These are phyloP conservation scores for Otus sunia DNA, from an alignment of 2,113 vertebrate genomes.

Conservation along the genomic window DNA sequence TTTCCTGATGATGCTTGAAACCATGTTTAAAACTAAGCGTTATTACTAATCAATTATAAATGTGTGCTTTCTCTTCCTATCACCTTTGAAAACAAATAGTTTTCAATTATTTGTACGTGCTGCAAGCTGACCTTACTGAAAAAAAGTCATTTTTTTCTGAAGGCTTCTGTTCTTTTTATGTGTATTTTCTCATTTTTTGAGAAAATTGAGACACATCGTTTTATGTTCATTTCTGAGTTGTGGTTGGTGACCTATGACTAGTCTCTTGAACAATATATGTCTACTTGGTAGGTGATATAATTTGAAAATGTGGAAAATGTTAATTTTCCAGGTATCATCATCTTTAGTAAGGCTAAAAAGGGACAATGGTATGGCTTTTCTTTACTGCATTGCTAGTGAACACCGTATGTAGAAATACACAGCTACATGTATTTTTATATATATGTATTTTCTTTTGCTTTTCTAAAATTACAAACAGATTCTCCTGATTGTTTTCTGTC, in stretches of 20 bases:
- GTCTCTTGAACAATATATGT: background rate
- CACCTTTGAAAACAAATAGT: background rate
- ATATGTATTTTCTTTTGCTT: background rate
- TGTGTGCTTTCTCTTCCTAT: background rate
- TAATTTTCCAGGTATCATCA: background rate
- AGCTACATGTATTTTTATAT: background rate
- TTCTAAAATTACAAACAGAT: background rate
- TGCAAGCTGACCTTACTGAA: background rate
- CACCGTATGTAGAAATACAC: background rate
- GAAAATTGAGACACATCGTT: background rate
- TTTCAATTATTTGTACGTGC: background rate
- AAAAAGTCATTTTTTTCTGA: background rate
- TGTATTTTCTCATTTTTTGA: background rate
- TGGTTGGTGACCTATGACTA: background rate
- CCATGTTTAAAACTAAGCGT: background rate
- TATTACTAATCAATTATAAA: background rate
- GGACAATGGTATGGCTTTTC: rapidly evolving
- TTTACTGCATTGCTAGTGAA: background rate
- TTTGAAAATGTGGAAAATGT: background rate
- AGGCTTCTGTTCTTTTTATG: background rate
- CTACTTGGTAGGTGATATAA: background rate
- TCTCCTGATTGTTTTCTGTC: background rate
- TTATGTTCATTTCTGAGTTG: background rate
- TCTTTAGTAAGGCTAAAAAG: background rate
- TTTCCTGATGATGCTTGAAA: background rate